Evolutionary conservation across 2,113 vertebrate genomes (phyloP).

Genomic region (Ochotona curzoniae): DNA sequence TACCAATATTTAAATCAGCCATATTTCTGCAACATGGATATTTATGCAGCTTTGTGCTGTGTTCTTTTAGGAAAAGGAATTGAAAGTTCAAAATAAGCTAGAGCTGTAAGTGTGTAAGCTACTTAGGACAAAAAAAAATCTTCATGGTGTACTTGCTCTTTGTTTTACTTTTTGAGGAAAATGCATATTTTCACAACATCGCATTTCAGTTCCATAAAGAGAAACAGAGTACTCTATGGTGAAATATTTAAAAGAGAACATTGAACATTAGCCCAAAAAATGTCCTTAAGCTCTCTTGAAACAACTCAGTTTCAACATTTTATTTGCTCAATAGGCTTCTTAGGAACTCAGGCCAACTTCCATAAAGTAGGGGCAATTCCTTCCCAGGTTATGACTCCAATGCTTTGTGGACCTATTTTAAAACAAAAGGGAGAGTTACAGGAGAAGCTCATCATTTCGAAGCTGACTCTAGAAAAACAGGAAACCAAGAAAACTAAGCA

Average conservation of each 20-base stretch:
- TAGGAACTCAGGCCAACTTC: slow-evolving; percentile 47
- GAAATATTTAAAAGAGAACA: slow-evolving; percentile 69
- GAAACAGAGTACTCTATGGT: slow-evolving; percentile 69
- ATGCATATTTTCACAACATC: slow-evolving; percentile 73
- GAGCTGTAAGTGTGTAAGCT: slow-evolving; percentile 72
- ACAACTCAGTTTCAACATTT: slow-evolving; percentile 61
- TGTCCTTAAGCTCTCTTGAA: slow-evolving; percentile 73
- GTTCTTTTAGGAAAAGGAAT: slow-evolving; percentile 54
- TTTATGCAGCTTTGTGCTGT: slow-evolving; percentile 8
- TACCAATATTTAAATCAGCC: neutral
- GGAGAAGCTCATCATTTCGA: neutral
- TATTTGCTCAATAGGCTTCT: slow-evolving; percentile 67
- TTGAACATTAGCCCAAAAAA: slow-evolving; percentile 68
- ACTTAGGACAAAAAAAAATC: slow-evolving; percentile 70
- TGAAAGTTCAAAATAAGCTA: slow-evolving; percentile 64
- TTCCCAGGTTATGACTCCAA: slow-evolving; percentile 41
- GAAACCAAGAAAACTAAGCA: neutral
- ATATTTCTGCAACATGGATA: neutral
- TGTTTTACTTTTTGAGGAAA: slow-evolving; percentile 77
- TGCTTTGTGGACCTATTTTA: slow-evolving; percentile 25
- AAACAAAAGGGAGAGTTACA: neutral
- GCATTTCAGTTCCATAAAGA: slow-evolving; percentile 75
- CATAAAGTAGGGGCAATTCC: slow-evolving; percentile 59
- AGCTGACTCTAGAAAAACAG: neutral
- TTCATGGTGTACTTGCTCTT: slow-evolving; percentile 52